These are phyloP conservation scores for Cantharis nigra DNA, from an alignment of 2,888 invertebrate genomes.

Conservation along the genomic window DNA sequence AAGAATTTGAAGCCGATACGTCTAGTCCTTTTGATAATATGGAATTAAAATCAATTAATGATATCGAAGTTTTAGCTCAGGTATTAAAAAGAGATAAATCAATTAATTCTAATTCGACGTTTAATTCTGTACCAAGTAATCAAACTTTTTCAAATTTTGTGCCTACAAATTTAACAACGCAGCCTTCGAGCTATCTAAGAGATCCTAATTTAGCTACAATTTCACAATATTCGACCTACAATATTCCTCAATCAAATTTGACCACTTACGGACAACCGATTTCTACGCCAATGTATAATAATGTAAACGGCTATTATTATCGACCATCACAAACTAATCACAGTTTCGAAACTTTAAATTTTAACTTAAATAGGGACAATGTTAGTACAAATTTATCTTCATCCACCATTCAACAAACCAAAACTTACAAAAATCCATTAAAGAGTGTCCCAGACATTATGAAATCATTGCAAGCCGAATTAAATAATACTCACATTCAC, in stretches of 20 bases:
- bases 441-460: conserved; percentile 77
- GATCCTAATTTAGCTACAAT: conserved; percentile 15
- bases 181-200: conserved; percentile 29
- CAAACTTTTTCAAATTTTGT: conserved; percentile 25
- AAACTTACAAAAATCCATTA: conserved; percentile 19
- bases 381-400: conserved; percentile 12
- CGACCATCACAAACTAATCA: conserved; percentile 20
- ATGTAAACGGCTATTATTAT: conserved; percentile 36
- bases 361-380: conserved; percentile 18
- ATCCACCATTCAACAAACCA: not conserved
- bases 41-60: conserved; percentile 90
- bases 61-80: conserved; percentile 87
- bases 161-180: conserved; percentile 24
- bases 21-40: conserved; percentile 93
- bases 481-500: conserved; percentile 51
- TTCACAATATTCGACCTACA: conserved; percentile 11
- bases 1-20: conserved; percentile 90
- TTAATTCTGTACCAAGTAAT: conserved; percentile 20
- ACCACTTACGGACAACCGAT: conserved; percentile 15
- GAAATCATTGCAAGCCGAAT: conserved; percentile 72
- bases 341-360: conserved; percentile 14
- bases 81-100: conserved; percentile 61
- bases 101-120: conserved; percentile 11
- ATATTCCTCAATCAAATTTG: conserved; percentile 1
- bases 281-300: conserved; percentile 25